Evolutionary conservation across 2,113 vertebrate genomes (phyloP).

Genomic region (Isichthys henryi): DNA sequence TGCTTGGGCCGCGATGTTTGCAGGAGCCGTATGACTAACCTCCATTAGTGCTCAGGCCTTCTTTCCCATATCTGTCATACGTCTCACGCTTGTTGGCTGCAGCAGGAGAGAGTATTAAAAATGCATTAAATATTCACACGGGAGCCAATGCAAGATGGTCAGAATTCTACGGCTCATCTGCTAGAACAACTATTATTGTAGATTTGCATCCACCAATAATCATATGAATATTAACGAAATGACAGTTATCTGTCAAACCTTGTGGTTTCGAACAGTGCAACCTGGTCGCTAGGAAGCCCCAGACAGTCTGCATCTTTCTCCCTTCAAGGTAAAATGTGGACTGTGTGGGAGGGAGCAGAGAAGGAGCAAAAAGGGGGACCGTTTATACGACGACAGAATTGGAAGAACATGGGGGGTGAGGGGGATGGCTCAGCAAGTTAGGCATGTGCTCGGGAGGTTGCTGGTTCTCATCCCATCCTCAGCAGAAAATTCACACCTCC

Average conservation of each 20-base stretch:
- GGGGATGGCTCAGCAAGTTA: not conserved
- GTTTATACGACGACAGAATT: not conserved
- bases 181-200: not conserved
- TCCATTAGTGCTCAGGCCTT: slow-evolving; percentile 70
- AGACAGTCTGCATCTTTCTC: not conserved
- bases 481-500: not conserved
- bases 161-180: not conserved
- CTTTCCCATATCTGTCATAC: slow-evolving; percentile 88
- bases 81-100: slow-evolving; percentile 77
- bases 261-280: not conserved
- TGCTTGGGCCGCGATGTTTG: too few relatives aligned
- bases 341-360: not conserved
- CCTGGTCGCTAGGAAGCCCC: not conserved
- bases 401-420: not conserved
- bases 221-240: not conserved
- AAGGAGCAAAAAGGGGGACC: not conserved
- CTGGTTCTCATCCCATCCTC: not conserved
- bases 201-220: not conserved
- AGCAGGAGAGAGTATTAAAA: slow-evolving; percentile 28
- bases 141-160: not conserved
- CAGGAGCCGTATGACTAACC: slow-evolving; percentile 12
- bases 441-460: not conserved
- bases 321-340: not conserved
- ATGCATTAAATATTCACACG: not conserved
- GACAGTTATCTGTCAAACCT: not conserved